A percentile compares a stretch with the other conserved stretches of the same genome.
Conservation (phyloP, 2,113 vertebrate species). For the Dipodomys ordii region DNA sequence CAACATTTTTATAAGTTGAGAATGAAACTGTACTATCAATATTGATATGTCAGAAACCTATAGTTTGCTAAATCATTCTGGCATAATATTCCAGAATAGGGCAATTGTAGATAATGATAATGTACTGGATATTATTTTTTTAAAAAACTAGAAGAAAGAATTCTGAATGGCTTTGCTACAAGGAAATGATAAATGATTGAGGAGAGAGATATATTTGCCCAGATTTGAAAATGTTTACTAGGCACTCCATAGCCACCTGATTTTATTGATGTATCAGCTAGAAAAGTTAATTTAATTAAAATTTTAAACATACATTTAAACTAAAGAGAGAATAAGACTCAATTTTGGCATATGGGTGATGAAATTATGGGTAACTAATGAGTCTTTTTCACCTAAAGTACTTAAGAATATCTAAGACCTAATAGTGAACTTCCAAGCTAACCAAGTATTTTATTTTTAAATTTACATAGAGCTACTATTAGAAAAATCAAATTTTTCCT, state of each 20-base stretch:
- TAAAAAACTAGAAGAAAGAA: not conserved
- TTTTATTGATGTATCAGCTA: not conserved
- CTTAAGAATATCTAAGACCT: not conserved
- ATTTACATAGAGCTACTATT: not conserved
- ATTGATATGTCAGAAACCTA: not conserved
- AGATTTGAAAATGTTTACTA: not conserved
- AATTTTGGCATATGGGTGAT: not conserved
- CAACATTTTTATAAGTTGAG: not conserved
- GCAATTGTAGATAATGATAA: not conserved
- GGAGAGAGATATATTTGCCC: not conserved
- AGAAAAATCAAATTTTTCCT: slow-evolving; percentile 1
- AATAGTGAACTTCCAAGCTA: not conserved
- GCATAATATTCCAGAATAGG: not conserved
- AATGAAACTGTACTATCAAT: slow-evolving; percentile 45
- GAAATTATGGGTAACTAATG: not conserved
- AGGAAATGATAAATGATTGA: not conserved
- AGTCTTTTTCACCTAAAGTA: not conserved
- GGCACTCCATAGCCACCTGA: not conserved
- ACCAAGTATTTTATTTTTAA: slow-evolving; percentile 2
- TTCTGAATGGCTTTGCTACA: not conserved
- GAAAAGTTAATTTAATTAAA: not conserved
- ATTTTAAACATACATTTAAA: not conserved
- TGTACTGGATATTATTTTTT: not conserved
- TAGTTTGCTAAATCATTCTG: not conserved
- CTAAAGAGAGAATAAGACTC: not conserved